Conservation (phyloP, 2,113 vertebrate genomes). For the Ammodytes dubius region DNA sequence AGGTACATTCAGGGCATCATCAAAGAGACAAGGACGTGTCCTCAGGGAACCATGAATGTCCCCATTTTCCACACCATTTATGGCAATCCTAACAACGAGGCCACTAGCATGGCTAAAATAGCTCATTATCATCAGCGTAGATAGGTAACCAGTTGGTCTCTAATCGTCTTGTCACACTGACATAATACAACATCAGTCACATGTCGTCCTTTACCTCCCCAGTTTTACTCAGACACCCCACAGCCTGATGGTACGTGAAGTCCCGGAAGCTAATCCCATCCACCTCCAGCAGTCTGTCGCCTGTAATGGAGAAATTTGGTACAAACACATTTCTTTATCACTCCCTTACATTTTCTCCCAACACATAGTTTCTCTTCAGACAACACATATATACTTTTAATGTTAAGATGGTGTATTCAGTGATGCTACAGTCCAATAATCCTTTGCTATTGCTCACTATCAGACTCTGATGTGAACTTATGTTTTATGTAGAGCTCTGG, state of each 20-base stretch:
- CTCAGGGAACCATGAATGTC: background rate
- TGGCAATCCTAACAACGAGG: background rate
- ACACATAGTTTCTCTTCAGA: background rate
- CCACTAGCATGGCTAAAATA: background rate
- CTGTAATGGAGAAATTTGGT: constrained; percentile 66
- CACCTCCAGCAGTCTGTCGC: constrained; percentile 89
- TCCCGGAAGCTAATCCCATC: constrained; percentile 85
- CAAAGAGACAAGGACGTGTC: no score
- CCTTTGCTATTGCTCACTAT: background rate
- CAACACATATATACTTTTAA: background rate
- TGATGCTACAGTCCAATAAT: background rate
- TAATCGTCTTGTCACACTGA: background rate
- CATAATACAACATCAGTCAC: background rate
- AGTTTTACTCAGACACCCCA: constrained; percentile 87
- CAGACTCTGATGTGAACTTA: background rate
- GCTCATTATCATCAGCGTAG: background rate
- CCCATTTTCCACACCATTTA: background rate
- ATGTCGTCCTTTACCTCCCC: constrained; percentile 81
- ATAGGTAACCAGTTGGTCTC: background rate
- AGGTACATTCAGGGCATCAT: background rate
- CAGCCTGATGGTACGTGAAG: constrained; percentile 90
- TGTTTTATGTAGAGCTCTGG: background rate
- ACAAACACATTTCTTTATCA: background rate
- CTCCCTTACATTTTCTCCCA: background rate
- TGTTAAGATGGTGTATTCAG: background rate